A percentile compares a stretch with the other conserved stretches of the same genome.
Evolutionary conservation across 2,888 invertebrate genomes (phyloP).

Genomic region (Sturmia bella): DNA sequence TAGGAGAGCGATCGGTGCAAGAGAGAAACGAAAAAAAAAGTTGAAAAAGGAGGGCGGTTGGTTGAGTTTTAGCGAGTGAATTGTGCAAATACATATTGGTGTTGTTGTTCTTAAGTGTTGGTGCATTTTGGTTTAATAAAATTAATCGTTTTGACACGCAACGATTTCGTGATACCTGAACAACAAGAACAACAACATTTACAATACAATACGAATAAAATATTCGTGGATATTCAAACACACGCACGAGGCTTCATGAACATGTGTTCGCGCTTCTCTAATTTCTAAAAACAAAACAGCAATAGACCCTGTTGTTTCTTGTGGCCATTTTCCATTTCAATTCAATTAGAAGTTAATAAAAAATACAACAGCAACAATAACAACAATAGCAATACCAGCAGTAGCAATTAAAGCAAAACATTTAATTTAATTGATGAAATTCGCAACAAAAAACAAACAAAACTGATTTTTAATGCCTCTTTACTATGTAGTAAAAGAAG

Average conservation of each 20-base stretch:
- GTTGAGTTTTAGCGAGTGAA: not conserved
- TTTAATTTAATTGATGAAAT: slow-evolving; percentile 24
- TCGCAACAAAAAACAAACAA: not conserved
- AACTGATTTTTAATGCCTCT: no score
- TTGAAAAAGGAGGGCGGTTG: not conserved
- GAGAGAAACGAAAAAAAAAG: not conserved
- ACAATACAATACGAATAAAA: not conserved
- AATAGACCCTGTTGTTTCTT: slow-evolving; percentile 30
- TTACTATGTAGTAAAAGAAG: no score
- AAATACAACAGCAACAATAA: slow-evolving; percentile 13
- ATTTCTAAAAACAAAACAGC: slow-evolving; percentile 10
- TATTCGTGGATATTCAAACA: slow-evolving; percentile 12
- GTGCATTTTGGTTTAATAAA: slow-evolving; percentile 45
- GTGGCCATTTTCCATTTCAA: slow-evolving; percentile 24
- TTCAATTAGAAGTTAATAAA: slow-evolving; percentile 50
- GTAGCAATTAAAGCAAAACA: slow-evolving; percentile 4
- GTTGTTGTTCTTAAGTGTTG: not conserved
- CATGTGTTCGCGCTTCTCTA: not conserved
- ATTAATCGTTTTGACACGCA: slow-evolving; percentile 68
- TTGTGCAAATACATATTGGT: slow-evolving; percentile 17
- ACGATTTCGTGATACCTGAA: slow-evolving; percentile 67
- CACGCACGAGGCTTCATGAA: not conserved
- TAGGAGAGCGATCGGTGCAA: slow-evolving; percentile 4
- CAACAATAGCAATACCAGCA: not conserved
- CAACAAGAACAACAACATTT: slow-evolving; percentile 2